phyloP scores from a whole-genome alignment of 2,113 vertebrate species.

The Brachyistius frenatus region DNA sequence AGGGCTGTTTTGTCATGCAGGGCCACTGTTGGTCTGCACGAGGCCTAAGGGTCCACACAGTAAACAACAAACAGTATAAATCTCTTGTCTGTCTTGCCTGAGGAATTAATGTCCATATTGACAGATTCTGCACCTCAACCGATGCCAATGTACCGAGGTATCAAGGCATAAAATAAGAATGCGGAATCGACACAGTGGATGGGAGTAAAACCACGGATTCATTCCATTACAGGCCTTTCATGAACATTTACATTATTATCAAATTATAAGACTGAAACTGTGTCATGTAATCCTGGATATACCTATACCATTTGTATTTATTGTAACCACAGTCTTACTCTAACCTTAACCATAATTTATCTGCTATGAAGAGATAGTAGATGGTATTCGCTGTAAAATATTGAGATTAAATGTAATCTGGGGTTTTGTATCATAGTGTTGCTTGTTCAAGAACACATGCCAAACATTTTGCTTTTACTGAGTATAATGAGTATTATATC shows the following conservation, averaged over 20 bases:
- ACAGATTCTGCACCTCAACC: neutral
- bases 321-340: neutral
- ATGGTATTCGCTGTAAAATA: neutral
- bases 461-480: too few relatives aligned
- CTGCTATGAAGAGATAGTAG: neutral
- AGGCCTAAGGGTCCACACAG: neutral
- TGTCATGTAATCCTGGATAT: too few relatives aligned
- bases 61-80: conserved; percentile 26
- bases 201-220: neutral
- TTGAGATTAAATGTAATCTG: neutral
- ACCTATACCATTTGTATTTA: neutral
- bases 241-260: neutral
- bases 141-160: neutral
- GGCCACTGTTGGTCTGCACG: conserved; percentile 1
- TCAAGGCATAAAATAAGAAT: neutral
- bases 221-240: neutral
- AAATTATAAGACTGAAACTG: too few relatives aligned
- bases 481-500: too few relatives aligned
- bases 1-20: neutral
- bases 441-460: too few relatives aligned
- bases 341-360: neutral
- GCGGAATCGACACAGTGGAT: conserved; percentile 3
- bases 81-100: conserved; percentile 1
- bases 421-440: too few relatives aligned
- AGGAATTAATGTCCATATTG: conserved; percentile 7